Conservation (phyloP, 2,797 vertebrate species). For the Phylloscopus collybita region DNA sequence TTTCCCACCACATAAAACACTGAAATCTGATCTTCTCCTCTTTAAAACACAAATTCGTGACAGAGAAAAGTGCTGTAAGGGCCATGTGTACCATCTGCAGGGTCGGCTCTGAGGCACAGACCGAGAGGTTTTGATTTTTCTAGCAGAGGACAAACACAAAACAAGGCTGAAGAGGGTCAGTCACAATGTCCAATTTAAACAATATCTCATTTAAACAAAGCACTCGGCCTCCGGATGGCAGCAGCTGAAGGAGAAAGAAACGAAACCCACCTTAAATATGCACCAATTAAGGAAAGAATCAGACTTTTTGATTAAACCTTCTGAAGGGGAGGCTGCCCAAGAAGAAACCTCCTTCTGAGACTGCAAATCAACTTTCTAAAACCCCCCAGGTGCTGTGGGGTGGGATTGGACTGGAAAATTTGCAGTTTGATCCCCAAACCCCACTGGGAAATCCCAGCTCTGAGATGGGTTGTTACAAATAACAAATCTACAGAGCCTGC, state of each 20-base stretch:
- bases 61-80: constrained; percentile 1
- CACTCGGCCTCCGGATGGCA: constrained; percentile 52
- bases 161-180: background rate
- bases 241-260: constrained; percentile 35
- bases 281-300: background rate
- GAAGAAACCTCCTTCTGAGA: background rate
- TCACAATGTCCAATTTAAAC: background rate
- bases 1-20: constrained; percentile 9
- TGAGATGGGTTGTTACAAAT: background rate
- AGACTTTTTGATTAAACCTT: background rate
- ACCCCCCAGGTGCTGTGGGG: background rate
- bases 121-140: constrained; percentile 16
- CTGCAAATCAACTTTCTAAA: background rate
- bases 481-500: background rate
- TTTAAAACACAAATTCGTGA: constrained; percentile 14
- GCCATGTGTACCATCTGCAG: background rate
- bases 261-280: background rate
- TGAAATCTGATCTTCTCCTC: constrained; percentile 39
- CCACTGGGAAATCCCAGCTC: background rate
- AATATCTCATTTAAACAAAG: background rate
- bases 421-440: background rate
- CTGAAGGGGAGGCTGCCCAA: background rate
- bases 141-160: background rate
- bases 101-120: background rate
- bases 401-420: background rate